phyloP scores from a whole-genome alignment of 2,113 vertebrate genomes.

The Rattus rattus region DNA sequence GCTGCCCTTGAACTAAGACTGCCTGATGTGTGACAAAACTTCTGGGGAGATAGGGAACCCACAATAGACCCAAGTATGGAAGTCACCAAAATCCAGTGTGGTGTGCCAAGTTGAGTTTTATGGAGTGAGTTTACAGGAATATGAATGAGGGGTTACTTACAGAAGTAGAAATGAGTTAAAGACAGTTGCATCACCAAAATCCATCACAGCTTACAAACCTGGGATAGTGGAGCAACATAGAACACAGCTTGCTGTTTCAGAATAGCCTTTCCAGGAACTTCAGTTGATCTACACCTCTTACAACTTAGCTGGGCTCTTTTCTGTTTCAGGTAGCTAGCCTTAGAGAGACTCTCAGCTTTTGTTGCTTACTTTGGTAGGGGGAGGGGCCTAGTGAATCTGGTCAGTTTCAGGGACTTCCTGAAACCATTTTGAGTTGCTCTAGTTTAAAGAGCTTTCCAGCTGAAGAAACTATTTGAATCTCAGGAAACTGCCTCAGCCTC shows the following conservation, averaged over 20 bases:
- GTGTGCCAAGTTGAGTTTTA: neutral
- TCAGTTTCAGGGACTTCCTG: neutral
- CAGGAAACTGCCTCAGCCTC: neutral
- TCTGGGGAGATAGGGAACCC: neutral
- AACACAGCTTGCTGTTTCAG: neutral
- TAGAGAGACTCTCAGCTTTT: neutral
- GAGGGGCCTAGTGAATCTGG: neutral
- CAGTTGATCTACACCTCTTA: neutral
- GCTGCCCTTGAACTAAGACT: neutral
- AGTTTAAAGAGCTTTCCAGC: neutral
- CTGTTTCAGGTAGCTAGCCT: neutral
- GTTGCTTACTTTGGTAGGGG: neutral
- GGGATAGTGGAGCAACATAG: neutral
- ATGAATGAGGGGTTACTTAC: neutral
- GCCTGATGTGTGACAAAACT: neutral
- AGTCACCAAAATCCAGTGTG: neutral
- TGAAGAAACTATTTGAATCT: neutral
- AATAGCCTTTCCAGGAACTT: neutral
- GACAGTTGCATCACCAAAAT: neutral
- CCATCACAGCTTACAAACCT: neutral
- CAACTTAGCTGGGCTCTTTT: neutral
- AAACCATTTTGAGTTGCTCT: neutral
- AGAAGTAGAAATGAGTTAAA: neutral
- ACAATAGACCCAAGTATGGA: neutral
- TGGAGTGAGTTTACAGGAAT: neutral